phyloP scores from a whole-genome alignment of 2,888 invertebrate species.

The Xestia ashworthii region DNA sequence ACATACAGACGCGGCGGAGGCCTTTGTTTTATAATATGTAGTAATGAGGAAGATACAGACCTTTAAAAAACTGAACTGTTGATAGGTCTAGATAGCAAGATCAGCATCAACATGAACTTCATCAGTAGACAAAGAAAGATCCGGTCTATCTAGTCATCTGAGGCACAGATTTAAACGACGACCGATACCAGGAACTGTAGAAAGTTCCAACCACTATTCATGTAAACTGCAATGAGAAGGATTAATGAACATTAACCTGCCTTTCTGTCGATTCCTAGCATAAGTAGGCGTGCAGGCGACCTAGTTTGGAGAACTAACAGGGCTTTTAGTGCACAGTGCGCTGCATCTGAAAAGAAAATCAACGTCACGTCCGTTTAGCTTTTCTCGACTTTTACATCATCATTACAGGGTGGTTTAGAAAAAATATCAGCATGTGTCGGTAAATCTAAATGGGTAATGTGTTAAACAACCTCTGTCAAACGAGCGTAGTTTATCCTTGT shows the following conservation, averaged over 20 bases:
- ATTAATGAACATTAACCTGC: conserved; percentile 24
- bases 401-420: background rate
- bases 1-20: too few relatives aligned
- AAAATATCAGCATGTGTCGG: conserved; percentile 4
- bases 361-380: background rate
- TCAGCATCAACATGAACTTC: background rate
- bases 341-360: conserved; percentile 22
- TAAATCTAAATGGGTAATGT: conserved; percentile 35
- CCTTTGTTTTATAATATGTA: too few relatives aligned
- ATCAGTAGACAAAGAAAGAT: background rate
- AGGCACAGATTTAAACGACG: background rate
- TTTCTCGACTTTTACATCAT: background rate
- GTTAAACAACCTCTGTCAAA: conserved; percentile 37
- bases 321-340: conserved; percentile 40
- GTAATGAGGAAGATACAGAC: too few relatives aligned
- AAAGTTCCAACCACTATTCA: conserved; percentile 19
- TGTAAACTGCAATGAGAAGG: conserved; percentile 30
- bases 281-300: conserved; percentile 20
- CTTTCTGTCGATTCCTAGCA: conserved; percentile 23
- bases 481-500: conserved; percentile 54
- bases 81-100: background rate
- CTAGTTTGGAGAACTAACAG: conserved; percentile 37
- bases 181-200: conserved; percentile 14
- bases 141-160: background rate
- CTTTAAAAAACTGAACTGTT: background rate